Evolutionary conservation across 2,113 vertebrate species (phyloP), one percentile per base, ranked within the genome.

Genomic region (Centropus unirufus): DNA sequence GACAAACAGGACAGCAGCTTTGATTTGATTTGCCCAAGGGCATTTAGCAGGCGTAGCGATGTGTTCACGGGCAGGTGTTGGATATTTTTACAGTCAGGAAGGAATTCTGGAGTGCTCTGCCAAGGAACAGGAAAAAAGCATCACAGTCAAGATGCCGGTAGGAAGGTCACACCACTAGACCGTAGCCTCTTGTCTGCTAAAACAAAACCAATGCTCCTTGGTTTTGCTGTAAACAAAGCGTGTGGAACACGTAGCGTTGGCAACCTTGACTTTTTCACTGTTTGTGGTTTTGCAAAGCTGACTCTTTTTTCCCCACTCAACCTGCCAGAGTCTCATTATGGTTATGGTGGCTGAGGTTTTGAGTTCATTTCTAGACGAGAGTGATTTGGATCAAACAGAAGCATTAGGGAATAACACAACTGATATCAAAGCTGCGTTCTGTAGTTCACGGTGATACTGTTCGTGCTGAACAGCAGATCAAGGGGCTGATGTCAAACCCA

Each of bases 161-260:
- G 44, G 49, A 63, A 75, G 51, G 44, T 32, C 63, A 66, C 55
- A 69, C 42, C 3, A 1, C 46, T 34, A 58, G 51, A n/a, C 27
- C 40, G 13, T 21, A 13, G 27, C 26, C 16, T 26, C 32, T 79
- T 57, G 44, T 62, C 67, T 85, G n/a, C 22, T 57, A 34, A 27
- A 52, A 27, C 34, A 61, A 64, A 61, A 54, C 6, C 12, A 36
- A 22, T 2, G 1, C 36, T 54, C 58, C 40, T 77, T 49, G 52
- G 52, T 47, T 47, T 58, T 23, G 52, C 57, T 32, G n/a, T 70
- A 64, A 70, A 46, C 30, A 59, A 59, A 70, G 21, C 39, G 23
- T 22, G 30, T 14, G n/a, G 46, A 42, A 81, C 21, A 34, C 4
- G 14, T 11, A 17, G 44, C 0, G 0, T 29, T 42, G 58, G 59